Base-by-base conservation (phyloP, 2,113 vertebrate genomes). In the Hippocampus zosterae region DNA sequence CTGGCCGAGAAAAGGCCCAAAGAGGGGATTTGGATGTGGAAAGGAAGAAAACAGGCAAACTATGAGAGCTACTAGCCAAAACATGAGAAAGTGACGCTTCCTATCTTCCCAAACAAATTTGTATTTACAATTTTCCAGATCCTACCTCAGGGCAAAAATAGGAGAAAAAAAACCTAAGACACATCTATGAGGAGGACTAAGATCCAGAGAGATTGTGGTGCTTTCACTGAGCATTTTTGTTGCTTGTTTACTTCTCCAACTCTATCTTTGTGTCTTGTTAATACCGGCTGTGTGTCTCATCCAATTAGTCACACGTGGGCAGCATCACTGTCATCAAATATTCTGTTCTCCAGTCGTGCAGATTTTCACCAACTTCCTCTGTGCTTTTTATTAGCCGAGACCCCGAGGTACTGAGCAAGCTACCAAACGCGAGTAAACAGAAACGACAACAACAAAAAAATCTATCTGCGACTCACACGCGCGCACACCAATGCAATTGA, bases 11-110 rank as follows among this genome's bases (percentile, higher is more conserved):
- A 21, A 5, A 12, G 33, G 40, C 37, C 37, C 37, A n/a, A 21
- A 37, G 61, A 42, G 61, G 21, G 40, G 61, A 42, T 42, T 64
- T 64, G 41, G 62, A 65, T 65, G 40, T 16, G n/a, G 19, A 42
- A 42, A 64, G 61, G 10, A n/a, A 64, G 61, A 44, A 64, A 64
- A 64, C n/a, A 46, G 63, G n/a, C n/a, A 3, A 46, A 65, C 41
- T 25, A 65, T 46, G 63, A 65, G 63, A 44, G 23, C 9, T 27
- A 25, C 62, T 65, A 65, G 63, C 63, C 63, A 65, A 46, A 65
- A 65, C 63, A 65, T 13, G 27, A 46, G 42, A 65, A 42, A 46
- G 23, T 15, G 33, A 63, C n/a, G 37, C 57, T 60, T 29, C 27
- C 27, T 60, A 60, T 60, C 27, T 60, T 60, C 15, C 27, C 57